phyloP scores from a whole-genome alignment of 2,797 vertebrate species.

The Phaenicophaeus curvirostris region DNA sequence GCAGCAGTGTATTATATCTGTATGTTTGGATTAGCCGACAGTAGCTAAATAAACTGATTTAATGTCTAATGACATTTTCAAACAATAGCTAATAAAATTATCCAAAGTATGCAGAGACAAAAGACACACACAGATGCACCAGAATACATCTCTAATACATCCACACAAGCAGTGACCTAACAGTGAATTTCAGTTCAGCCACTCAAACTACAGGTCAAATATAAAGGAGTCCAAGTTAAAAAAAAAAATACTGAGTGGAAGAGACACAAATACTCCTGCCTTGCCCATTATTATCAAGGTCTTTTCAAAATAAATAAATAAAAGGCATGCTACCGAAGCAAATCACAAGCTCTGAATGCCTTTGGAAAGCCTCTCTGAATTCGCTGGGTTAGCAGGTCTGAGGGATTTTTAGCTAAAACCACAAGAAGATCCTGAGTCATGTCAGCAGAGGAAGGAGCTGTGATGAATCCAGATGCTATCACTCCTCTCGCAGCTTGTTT shows the following conservation, averaged over 20 bases:
- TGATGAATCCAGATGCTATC: background rate
- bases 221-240: background rate
- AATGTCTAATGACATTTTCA: constrained; percentile 47
- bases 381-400: background rate
- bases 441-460: background rate
- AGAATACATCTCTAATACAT: background rate
- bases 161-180: background rate
- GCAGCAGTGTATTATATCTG: background rate
- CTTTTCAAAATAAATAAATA: background rate
- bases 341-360: background rate
- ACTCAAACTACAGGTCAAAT: background rate
- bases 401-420: background rate
- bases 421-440: background rate
- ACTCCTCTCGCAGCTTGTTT: background rate
- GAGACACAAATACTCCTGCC: background rate
- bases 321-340: background rate
- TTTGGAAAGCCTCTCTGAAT: background rate
- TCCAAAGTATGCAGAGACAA: background rate
- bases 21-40: constrained; percentile 34
- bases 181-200: background rate
- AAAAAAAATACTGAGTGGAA: background rate
- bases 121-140: background rate
- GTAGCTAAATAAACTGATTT: constrained; percentile 52
- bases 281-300: background rate
- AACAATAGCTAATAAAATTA: constrained; percentile 37